Conservation (phyloP, 1,140 invertebrate species). For the Hetaerina americana region DNA sequence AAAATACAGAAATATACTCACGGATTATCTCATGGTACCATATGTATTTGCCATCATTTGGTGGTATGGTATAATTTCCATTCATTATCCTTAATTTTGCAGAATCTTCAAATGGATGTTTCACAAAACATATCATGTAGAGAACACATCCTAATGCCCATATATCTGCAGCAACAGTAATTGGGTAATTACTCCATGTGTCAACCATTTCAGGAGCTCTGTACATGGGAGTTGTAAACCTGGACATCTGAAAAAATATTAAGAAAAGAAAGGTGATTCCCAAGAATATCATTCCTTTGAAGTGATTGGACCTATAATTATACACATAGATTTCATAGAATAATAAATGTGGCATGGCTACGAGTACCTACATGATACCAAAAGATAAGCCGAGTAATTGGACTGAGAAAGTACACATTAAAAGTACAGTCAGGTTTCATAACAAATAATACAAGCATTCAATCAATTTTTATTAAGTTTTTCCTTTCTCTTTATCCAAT, state of each 20-base stretch:
- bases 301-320: too few species aligned
- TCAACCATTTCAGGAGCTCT: conserved; percentile 93
- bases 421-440: too few species aligned
- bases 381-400: too few species aligned
- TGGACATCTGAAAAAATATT: conserved; percentile 46
- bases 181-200: conserved; percentile 91
- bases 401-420: too few species aligned
- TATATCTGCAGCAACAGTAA: conserved; percentile 77
- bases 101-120: conserved; percentile 94
- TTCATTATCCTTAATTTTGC: conserved; percentile 94
- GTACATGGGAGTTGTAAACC: conserved; percentile 77
- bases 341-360: too few species aligned
- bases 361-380: too few species aligned
- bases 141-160: conserved; percentile 97
- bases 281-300: too few species aligned
- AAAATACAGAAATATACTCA: conserved; percentile 35
- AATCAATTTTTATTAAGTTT: too few species aligned
- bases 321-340: too few species aligned
- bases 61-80: conserved; percentile 81
- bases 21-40: conserved; percentile 85
- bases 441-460: too few species aligned
- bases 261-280: too few species aligned
- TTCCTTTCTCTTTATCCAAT: too few species aligned
- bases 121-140: conserved; percentile 81
- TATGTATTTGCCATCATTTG: conserved; percentile 60